Base-by-base conservation (phyloP, 64 coral and sea anemone species). In the Hydrozoanthus tunicans region DNA sequence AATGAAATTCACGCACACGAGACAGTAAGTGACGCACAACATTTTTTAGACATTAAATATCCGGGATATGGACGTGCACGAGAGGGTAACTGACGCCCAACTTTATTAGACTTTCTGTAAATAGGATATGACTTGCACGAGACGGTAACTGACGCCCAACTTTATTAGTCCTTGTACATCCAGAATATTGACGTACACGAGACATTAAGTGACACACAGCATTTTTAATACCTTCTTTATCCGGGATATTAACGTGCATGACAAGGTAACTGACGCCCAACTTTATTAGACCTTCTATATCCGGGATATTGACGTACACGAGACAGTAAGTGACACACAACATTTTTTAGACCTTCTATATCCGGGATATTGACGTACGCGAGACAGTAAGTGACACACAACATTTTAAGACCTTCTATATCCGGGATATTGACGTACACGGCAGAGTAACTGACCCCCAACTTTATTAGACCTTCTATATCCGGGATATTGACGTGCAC, bases 1-100 rank as follows among this genome's bases (percentile, higher is more conserved):
- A 91, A 63, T 59, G 90, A 96, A 77, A 77, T 93, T 20, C 92
- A 96, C 56, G 73, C 92, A 43, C 95, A 96, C 7, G 95, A 96
- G 65, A 91, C 26, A 64, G 95, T 96, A 86, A 51, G 81, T 77
- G 27, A 1, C 57, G 14, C 7, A 26, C 32, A 1, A 43, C 32
- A 7, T 6, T 5, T 23, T 51, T 24, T 43, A 24, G 3, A 51
- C 17, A 14, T 77, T 7, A 14, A 7, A 3, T 9, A 43, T 43
- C 32, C 32, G 2, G 32, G 32, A 43, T 43, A 43, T 43, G 0
- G 32, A n/a, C 67, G 9, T 7, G 26, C 6, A 53, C 13, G 7
- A 11, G 6, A 5, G 6, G 12, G 52, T 14, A 9, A 8, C 10
- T 86, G 56, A 3, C 32, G 20, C 5, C 32, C 51, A 43, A 43